phyloP scores from a whole-genome alignment of 1,140 invertebrate genomes.

The Rhopalosiphum maidis region DNA sequence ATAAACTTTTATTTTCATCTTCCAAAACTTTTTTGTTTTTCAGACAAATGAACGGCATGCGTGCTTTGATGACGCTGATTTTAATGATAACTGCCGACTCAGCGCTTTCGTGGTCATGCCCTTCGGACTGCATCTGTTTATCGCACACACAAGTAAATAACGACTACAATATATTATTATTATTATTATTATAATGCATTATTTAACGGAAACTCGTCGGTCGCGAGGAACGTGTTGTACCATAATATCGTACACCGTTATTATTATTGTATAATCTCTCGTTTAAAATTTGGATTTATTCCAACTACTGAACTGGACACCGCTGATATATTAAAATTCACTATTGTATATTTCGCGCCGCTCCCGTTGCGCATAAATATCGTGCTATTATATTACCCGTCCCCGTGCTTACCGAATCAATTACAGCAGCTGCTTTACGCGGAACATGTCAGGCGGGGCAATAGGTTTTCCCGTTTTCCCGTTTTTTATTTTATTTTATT shows the following conservation, averaged over 20 bases:
- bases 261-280: background rate
- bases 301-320: conserved; percentile 54
- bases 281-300: conserved; percentile 58
- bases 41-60: conserved; percentile 53
- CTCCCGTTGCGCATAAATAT: background rate
- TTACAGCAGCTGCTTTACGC: background rate
- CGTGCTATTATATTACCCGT: background rate
- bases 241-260: background rate
- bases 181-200: background rate
- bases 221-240: background rate
- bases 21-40: conserved; percentile 4
- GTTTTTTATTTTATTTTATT: too few species aligned
- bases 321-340: conserved; percentile 53
- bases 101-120: conserved; percentile 64
- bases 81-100: conserved; percentile 46
- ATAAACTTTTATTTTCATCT: background rate
- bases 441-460: background rate
- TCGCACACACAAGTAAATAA: conserved; percentile 78
- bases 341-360: conserved; percentile 27
- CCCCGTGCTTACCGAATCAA: background rate
- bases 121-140: conserved; percentile 79
- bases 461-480: background rate
- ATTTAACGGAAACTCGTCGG: background rate
- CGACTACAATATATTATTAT: background rate
- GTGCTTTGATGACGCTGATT: background rate